Base-by-base conservation (phyloP, 2,888 invertebrate genomes). In the Ariolimax columbianus region DNA sequence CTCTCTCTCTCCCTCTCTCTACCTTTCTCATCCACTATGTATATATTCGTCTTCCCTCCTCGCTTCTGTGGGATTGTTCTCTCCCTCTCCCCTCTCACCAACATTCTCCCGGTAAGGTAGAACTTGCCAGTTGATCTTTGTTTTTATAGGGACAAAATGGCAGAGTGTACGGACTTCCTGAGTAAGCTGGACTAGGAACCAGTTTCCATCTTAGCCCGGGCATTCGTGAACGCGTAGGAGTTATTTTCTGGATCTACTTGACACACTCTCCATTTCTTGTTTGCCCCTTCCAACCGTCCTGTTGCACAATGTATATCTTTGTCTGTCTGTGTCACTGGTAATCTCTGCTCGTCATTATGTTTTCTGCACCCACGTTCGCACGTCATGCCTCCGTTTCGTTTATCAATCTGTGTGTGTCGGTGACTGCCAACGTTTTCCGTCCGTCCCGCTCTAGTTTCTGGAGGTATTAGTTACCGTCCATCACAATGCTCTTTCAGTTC, bases 331-430 rank as follows among this genome's bases (percentile, higher is more conserved):
- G 72, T 72, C 72, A 72, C 72, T 14, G 72, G n/a, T 40, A 40
- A 72, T 72, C 38, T 72, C 40, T 72, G 40, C 6, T 19, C 40
- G 23, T 23, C 40, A 38, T 40, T 72, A 3, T 40, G 17, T 9
- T 72, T 72, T 72, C 72, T n/a, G 2, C 72, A n/a, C 72, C 40
- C 72, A 72, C 40, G 4, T 40, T 26, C 40, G 26, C 72, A 72
- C 72, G 72, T 40, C 72, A 40, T 72, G 40, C 38, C 40, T 38
- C 23, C 40, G 7, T n/a, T 72, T 72, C 40, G 26, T 72, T 38
- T 72, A 72, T 72, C 4, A 2, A 1, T 36, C 11, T 36, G 11
- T 68, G 23, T 36, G 72, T 23, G 4, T 38, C 40, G 26, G 23
- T 72, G 4, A 17, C 26, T 40, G 0, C 40, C 23, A 23, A 0